Conservation (phyloP, 2,888 invertebrate species). For the Heliothis peltigera region DNA sequence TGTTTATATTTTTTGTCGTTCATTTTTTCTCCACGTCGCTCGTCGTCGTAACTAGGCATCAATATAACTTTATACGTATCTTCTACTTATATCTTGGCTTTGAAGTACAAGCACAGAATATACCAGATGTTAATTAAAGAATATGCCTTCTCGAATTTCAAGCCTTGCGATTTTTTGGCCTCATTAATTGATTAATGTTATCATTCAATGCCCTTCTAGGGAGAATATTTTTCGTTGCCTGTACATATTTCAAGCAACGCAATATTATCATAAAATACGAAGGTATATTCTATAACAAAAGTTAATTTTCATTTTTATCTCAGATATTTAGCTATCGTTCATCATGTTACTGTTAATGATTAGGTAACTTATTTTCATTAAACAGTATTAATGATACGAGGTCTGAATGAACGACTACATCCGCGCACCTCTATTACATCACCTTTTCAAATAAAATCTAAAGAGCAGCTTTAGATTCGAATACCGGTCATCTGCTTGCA, state of each 20-base stretch:
- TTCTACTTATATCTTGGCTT: constrained; percentile 33
- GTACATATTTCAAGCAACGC: not conserved
- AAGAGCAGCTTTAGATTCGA: constrained; percentile 30
- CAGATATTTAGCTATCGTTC: not conserved
- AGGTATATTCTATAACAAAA: not conserved
- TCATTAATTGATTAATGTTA: constrained; percentile 10
- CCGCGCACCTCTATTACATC: constrained; percentile 66
- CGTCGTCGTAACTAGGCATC: constrained; percentile 58
- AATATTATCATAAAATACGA: not conserved
- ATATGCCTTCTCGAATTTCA: constrained; percentile 25
- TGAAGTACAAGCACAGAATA: constrained; percentile 32
- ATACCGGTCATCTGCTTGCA: constrained; percentile 49
- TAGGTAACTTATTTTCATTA: constrained; percentile 24
- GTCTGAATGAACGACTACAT: constrained; percentile 59
- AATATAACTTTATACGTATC: constrained; percentile 34
- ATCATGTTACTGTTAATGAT: not conserved
- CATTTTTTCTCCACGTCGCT: constrained; percentile 73
- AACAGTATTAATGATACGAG: constrained; percentile 54
- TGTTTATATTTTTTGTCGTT: constrained; percentile 87
- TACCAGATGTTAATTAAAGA: constrained; percentile 41
- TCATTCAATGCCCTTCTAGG: not conserved
- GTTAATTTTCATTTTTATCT: not conserved
- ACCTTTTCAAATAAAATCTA: constrained; percentile 56
- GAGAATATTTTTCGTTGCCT: not conserved
- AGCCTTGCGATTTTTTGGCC: constrained; percentile 21